Conservation (phyloP, 2,797 vertebrate species). For the Ptychadena robeensis region DNA sequence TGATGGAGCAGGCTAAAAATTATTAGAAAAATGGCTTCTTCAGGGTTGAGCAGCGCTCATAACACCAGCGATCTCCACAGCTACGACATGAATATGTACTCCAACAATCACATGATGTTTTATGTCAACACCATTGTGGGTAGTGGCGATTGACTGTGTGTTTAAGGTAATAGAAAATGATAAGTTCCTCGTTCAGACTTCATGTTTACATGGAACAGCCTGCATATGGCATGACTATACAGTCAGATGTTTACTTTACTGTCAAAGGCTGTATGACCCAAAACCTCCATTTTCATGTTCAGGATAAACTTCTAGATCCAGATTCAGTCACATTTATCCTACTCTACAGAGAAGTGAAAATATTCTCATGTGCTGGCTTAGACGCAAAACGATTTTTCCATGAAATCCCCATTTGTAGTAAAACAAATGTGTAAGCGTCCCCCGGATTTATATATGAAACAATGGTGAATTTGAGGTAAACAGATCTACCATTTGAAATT, state of each 20-base stretch:
- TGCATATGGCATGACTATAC: neutral
- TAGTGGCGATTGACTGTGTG: slow-evolving; percentile 27
- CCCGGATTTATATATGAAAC: too few relatives aligned
- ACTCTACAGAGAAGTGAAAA: too few relatives aligned
- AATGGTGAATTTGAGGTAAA: too few relatives aligned
- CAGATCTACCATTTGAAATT: too few relatives aligned
- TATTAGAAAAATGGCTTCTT: neutral
- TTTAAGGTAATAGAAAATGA: slow-evolving; percentile 37
- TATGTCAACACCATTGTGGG: slow-evolving; percentile 51
- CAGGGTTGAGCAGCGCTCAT: neutral
- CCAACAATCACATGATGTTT: slow-evolving; percentile 22
- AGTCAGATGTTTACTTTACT: neutral
- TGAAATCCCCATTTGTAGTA: too few relatives aligned
- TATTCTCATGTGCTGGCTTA: too few relatives aligned
- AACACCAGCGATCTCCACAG: slow-evolving; percentile 16
- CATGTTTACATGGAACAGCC: neutral
- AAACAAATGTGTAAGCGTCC: too few relatives aligned
- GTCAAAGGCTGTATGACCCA: neutral
- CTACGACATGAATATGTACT: slow-evolving; percentile 15
- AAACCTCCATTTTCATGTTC: neutral
- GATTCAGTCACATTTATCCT: too few relatives aligned
- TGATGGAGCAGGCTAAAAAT: too few relatives aligned
- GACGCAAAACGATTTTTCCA: too few relatives aligned
- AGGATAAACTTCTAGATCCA: too few relatives aligned
- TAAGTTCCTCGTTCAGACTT: neutral